Evolutionary conservation across 2,888 invertebrate species (phyloP).

Genomic region (Pyrrhosoma nymphula): DNA sequence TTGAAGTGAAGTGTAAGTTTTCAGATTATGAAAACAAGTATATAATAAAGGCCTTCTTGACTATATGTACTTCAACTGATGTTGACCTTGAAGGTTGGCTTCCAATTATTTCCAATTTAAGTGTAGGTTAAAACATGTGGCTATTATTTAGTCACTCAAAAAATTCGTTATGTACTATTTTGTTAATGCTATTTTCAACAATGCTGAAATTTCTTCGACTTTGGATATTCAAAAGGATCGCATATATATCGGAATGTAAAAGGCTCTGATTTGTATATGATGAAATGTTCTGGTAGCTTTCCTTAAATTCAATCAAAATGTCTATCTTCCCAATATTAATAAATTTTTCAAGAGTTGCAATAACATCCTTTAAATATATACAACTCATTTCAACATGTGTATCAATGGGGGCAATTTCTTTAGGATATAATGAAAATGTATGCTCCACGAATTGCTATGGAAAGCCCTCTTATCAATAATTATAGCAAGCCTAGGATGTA

Average conservation of each 20-base stretch:
- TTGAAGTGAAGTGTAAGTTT: background rate
- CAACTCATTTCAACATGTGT: background rate
- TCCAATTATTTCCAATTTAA: too few species aligned
- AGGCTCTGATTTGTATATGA: background rate
- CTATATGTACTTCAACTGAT: background rate
- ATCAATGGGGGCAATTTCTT: background rate
- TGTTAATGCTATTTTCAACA: background rate
- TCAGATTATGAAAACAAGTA: background rate
- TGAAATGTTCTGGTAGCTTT: background rate
- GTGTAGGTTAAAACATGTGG: too few species aligned
- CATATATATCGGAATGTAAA: background rate
- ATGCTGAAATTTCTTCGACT: background rate
- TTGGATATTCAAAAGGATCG: background rate
- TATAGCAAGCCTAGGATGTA: background rate
- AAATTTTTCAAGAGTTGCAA: background rate
- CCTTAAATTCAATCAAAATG: background rate
- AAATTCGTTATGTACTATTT: too few species aligned
- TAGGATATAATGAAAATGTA: background rate
- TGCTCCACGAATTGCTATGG: background rate
- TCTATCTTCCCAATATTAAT: background rate
- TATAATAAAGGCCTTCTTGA: background rate
- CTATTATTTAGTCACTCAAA: too few species aligned
- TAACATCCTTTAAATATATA: background rate
- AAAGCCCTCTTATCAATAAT: background rate
- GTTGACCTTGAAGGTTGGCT: background rate